Conservation (phyloP, 2,797 vertebrate species). For the Malurus leucopterus region DNA sequence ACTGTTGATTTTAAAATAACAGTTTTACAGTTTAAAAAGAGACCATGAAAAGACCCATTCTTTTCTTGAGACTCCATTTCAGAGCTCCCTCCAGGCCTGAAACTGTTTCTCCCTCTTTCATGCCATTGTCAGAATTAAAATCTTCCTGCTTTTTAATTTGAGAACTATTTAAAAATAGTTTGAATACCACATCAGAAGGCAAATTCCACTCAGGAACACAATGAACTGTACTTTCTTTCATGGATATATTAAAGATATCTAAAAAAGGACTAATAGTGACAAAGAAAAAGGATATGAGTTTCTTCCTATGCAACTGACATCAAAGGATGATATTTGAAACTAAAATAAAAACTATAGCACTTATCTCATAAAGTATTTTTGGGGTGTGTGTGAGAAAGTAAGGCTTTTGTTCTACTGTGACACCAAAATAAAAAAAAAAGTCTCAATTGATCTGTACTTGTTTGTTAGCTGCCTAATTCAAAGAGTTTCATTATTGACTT, state of each 20-base stretch:
- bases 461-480: neutral
- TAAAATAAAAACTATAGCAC: neutral
- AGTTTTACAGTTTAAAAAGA: neutral
- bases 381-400: neutral
- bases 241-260: neutral
- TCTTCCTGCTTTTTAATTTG: neutral
- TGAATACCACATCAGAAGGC: slow-evolving; percentile 12
- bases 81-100: neutral
- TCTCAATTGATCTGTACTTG: neutral
- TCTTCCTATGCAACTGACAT: neutral
- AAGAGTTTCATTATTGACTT: neutral
- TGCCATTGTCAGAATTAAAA: neutral
- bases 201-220: neutral
- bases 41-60: neutral
- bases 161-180: slow-evolving; percentile 9
- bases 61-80: neutral
- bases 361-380: slow-evolving; percentile 9
- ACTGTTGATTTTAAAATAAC: slow-evolving; percentile 1
- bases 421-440: neutral
- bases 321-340: neutral
- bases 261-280: neutral
- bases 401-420: neutral
- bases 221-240: slow-evolving; percentile 2
- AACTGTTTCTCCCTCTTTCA: neutral
- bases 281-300: slow-evolving; percentile 13